These are phyloP conservation scores for Lutjanus erythropterus DNA, from an alignment of 2,113 vertebrate genomes.

Conservation along the genomic window DNA sequence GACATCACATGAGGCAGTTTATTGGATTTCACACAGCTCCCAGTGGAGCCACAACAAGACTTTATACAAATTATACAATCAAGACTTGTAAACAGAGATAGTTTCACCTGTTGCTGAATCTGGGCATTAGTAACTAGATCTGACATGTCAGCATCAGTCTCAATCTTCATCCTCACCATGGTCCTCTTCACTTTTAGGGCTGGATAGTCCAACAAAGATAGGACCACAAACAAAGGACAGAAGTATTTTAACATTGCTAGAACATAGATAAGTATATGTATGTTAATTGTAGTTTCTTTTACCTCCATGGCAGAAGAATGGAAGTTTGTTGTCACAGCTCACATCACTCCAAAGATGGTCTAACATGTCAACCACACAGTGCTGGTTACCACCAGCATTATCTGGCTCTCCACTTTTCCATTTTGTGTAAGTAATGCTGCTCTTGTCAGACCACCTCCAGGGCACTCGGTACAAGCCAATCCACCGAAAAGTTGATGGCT, in stretches of 20 bases:
- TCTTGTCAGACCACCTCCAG: slow-evolving; percentile 31
- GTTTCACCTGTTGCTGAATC: slow-evolving; percentile 27
- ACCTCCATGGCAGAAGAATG: neutral
- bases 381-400: fast-evolving
- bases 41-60: too few species aligned
- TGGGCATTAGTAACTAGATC: neutral
- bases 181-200: neutral
- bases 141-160: slow-evolving; percentile 10
- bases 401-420: neutral
- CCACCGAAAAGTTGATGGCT: fast-evolving
- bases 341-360: fast-evolving
- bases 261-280: neutral
- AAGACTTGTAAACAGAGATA: too few species aligned
- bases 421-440: slow-evolving; percentile 11
- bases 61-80: too few species aligned
- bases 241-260: neutral
- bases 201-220: neutral
- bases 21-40: too few species aligned
- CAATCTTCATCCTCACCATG: slow-evolving; percentile 2
- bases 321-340: fast-evolving
- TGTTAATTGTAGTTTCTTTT: neutral
- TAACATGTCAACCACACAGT: neutral
- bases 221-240: neutral
- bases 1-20: too few species aligned
- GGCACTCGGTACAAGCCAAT: slow-evolving; percentile 31